Evolutionary conservation across 2,888 invertebrate genomes (phyloP), one percentile per base, ranked within the genome.

Genomic region (Poecilobothrus nobilitatus): DNA sequence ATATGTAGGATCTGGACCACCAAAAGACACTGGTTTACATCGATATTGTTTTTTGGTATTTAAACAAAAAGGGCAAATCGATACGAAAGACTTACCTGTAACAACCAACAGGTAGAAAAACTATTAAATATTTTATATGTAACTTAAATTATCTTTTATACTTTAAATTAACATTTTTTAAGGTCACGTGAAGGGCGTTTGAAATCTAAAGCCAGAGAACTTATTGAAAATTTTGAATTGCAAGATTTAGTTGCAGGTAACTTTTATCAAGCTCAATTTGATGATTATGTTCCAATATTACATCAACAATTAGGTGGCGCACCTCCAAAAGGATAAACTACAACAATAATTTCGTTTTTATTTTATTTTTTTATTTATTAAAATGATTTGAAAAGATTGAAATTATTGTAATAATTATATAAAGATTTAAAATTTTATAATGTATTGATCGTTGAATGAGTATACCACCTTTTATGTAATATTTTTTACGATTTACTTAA

Each of bases 1-100:
- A 34, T 95, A 92, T 81, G 80, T 91, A 64, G 94, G 94, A 53
- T 87, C 93, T 22, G 93, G 92, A 37, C 94, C 94, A 0, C 92
- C 93, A 53, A 80, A 86, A 72, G 87, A 76, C 10, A 88, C 90
- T 18, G 90, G 86, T 18, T 83, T 86, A 10, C 91, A 92, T 77
- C 86, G 92, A 71, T 92, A 92, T 81, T 87, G 91, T 63, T 91
- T 87, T 79, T 80, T 92, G 27, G 82, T 90, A 0, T 92, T 88
- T 84, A 85, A 89, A 75, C 92, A 92, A 74, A 63, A 86, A 89
- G 21, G 92, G 92, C 0, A 89, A 90, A 89, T 33, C 88, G 91
- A 80, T 86, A 90, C 66, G 5, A 18, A 66, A 6, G 34, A 34
- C n/a, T 67, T 70, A 18, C 66, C 10, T 6, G 68, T 69, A 66